Percentiles rank a stretch among this genome's conserved stretches.
These are phyloP conservation scores for Pogonomyrmex californicus DNA, from an alignment of 1,140 invertebrate species.

Conservation along the genomic window DNA sequence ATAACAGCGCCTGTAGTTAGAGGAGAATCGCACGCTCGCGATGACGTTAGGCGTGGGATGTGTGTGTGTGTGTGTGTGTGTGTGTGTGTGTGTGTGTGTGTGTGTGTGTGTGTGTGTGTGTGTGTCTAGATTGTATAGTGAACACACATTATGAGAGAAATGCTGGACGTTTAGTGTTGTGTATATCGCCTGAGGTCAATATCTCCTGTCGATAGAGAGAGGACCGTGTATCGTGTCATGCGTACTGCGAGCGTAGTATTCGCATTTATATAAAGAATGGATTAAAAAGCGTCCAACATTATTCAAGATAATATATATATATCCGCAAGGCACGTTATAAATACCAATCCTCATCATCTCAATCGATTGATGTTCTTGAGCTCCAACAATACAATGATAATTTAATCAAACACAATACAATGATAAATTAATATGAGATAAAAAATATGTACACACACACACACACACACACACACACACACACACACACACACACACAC, in stretches of 20 bases:
- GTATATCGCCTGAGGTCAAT: constrained; percentile 70
- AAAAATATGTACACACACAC: too few relatives aligned
- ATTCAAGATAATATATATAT: constrained; percentile 57
- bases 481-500: too few relatives aligned
- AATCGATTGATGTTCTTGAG: constrained; percentile 10
- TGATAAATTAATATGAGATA: too few relatives aligned
- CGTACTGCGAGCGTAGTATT: background rate
- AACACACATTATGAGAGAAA: constrained; percentile 22
- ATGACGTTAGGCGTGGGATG: constrained; percentile 20
- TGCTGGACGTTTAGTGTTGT: constrained; percentile 22
- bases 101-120: too few relatives aligned
- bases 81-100: background rate
- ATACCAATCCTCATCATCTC: background rate
- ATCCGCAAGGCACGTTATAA: constrained; percentile 27
- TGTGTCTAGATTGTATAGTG: constrained; percentile 29
- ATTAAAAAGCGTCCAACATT: constrained; percentile 43
- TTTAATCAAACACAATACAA: too few relatives aligned
- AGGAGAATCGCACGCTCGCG: constrained; percentile 36
- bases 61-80: too few relatives aligned
- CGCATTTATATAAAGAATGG: constrained; percentile 63
- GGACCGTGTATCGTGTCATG: constrained; percentile 23
- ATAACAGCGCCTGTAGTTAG: constrained; percentile 62
- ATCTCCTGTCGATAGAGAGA: constrained; percentile 71
- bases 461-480: too few relatives aligned
- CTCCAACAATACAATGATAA: background rate